Conservation (phyloP, 2,797 vertebrate genomes). For the Pantherophis alleghaniensis region DNA sequence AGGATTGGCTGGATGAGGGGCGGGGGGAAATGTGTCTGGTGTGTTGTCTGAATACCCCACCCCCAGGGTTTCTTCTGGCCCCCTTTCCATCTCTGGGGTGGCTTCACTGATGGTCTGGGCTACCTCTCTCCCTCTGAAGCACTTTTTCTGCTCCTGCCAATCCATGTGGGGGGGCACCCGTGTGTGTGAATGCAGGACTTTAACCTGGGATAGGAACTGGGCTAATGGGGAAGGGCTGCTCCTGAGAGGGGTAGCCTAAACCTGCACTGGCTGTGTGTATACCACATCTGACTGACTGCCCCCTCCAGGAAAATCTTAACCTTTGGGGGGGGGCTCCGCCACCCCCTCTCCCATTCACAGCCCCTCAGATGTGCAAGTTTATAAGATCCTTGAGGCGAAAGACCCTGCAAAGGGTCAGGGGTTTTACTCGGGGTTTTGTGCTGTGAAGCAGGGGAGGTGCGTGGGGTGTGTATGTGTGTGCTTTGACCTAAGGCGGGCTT, state of each 20-base stretch:
- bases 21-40: too few species aligned
- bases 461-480: too few species aligned
- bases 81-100: background rate
- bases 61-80: background rate
- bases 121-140: background rate
- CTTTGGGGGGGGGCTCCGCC: too few species aligned
- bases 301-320: too few species aligned
- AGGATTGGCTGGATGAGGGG: background rate
- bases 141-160: background rate
- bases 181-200: background rate
- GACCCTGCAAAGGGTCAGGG: background rate
- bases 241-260: too few species aligned
- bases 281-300: too few species aligned
- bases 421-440: fast-evolving
- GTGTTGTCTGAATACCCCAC: background rate
- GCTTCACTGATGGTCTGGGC: background rate
- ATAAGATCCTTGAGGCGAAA: background rate
- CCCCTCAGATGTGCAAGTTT: background rate
- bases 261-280: too few species aligned
- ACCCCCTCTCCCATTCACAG: background rate
- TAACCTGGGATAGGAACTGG: background rate
- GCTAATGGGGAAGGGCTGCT: too few species aligned
- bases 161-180: background rate
- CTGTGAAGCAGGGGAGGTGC: fast-evolving
- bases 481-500: background rate